Conservation (phyloP, 35 echinoderm and acorn worm species). For the Acanthaster planci region DNA sequence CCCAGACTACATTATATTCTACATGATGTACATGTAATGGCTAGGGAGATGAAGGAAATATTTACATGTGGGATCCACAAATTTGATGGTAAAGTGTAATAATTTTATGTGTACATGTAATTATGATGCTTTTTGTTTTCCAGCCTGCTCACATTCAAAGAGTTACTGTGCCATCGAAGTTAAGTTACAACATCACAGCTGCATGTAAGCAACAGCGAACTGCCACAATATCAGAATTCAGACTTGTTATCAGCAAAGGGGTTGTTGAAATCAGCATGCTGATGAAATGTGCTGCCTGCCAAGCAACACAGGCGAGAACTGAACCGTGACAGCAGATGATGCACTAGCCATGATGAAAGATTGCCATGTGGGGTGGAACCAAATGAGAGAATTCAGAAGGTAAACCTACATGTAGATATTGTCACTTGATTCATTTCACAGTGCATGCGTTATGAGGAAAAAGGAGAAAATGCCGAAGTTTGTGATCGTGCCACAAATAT, state of each 20-base stretch:
- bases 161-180: neutral
- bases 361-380: neutral
- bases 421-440: neutral
- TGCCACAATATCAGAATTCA: neutral
- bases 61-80: too few species aligned
- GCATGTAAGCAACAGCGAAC: neutral
- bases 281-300: constrained; percentile 14
- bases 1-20: too few species aligned
- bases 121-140: neutral
- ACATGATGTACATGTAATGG: too few species aligned
- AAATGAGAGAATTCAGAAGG: neutral
- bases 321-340: neutral
- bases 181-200: neutral
- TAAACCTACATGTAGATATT: neutral
- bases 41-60: too few species aligned
- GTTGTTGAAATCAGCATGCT: neutral
- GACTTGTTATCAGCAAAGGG: constrained; percentile 36
- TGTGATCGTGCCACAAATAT: too few species aligned
- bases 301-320: neutral
- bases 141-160: neutral
- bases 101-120: too few species aligned
- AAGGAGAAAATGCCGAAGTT: neutral
- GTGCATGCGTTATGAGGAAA: neutral
- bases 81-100: too few species aligned
- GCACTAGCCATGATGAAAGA: constrained; percentile 12